phyloP scores from a whole-genome alignment of 2,797 vertebrate genomes.

The Coendou prehensilis region DNA sequence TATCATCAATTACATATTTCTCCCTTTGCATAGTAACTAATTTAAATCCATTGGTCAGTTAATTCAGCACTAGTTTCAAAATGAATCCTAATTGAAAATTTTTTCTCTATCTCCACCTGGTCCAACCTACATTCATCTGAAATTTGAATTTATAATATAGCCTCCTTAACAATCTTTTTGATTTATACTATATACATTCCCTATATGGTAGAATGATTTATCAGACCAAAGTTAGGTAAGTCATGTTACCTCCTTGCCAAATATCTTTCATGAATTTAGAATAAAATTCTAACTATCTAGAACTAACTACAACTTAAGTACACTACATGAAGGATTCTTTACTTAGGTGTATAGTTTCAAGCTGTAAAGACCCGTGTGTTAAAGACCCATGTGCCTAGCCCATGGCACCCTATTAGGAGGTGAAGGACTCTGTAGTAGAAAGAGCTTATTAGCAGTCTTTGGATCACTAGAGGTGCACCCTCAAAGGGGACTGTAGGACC shows the following conservation, averaged over 20 bases:
- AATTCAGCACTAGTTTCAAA: background rate
- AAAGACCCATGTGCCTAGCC: background rate
- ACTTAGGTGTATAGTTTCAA: background rate
- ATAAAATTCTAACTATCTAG: conserved; percentile 14
- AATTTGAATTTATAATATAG: background rate
- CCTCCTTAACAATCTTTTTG: background rate
- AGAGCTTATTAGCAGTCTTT: background rate
- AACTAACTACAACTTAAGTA: background rate
- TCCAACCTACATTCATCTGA: background rate
- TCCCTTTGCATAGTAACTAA: background rate
- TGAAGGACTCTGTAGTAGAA: background rate
- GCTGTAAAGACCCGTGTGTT: background rate
- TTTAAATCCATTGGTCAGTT: background rate
- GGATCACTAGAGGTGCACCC: too few species aligned
- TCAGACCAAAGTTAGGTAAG: background rate
- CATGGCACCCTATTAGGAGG: background rate
- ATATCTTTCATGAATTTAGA: background rate
- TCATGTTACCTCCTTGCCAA: background rate
- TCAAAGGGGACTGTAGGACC: background rate
- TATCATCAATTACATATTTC: background rate
- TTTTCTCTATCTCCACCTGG: background rate
- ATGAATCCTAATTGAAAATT: background rate
- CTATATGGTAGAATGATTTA: background rate
- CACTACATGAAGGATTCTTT: background rate
- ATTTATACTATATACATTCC: background rate